A percentile compares a stretch with the other conserved stretches of the same genome.
Conservation (phyloP, 2,797 vertebrate species). For the Ibycter americanus region DNA sequence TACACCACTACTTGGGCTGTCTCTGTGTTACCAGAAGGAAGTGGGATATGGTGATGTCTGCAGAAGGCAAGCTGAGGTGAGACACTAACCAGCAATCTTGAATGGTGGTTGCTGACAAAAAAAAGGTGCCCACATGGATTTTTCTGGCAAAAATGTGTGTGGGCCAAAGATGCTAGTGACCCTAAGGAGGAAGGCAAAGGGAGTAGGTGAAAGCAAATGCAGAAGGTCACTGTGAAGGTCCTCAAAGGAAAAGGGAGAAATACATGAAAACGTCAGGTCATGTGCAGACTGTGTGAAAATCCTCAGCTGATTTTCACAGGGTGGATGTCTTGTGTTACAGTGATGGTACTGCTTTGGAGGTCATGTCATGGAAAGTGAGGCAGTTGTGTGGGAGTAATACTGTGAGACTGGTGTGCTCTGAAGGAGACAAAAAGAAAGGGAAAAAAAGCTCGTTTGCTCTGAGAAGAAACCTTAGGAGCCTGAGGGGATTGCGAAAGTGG, state of each 20-base stretch:
- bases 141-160: background rate
- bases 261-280: background rate
- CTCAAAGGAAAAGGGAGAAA: background rate
- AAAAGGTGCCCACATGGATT: background rate
- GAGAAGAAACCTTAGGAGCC: background rate
- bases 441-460: background rate
- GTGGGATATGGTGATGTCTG: background rate
- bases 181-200: background rate
- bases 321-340: background rate
- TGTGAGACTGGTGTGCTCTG: background rate
- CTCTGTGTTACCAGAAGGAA: background rate
- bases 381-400: background rate
- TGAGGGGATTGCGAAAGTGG: background rate
- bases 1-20: background rate
- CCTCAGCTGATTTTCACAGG: background rate
- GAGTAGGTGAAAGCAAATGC: background rate
- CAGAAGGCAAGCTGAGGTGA: background rate
- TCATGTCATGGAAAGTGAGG: background rate
- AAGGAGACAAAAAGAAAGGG: too few species aligned
- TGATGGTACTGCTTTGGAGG: background rate
- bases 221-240: background rate
- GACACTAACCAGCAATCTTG: background rate
- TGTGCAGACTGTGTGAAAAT: background rate
- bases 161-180: background rate
- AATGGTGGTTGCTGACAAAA: background rate